A percentile compares a stretch with the other conserved stretches of the same genome.
Conservation (phyloP, 2,888 invertebrate genomes). For the Parelbella ahira region DNA sequence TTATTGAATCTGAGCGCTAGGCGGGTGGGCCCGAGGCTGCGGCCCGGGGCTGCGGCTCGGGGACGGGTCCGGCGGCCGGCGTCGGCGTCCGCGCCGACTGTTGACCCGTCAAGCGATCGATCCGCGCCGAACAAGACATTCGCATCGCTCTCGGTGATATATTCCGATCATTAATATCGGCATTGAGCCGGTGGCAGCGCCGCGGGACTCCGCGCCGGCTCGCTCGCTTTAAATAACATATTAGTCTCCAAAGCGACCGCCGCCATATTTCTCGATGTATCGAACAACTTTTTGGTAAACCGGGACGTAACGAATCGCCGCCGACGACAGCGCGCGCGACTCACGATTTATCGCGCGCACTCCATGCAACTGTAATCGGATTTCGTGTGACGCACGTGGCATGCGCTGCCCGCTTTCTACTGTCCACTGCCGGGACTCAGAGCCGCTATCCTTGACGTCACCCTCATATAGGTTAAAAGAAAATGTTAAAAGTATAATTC, state of each 20-base stretch:
- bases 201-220: slow-evolving; percentile 55
- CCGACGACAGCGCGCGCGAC: slow-evolving; percentile 57
- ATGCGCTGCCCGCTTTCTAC: neutral
- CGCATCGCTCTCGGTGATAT: slow-evolving; percentile 55
- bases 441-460: no score
- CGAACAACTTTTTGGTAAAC: slow-evolving; percentile 62
- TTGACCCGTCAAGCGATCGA: slow-evolving; percentile 37
- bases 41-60: neutral
- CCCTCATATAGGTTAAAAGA: no score
- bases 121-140: slow-evolving; percentile 53
- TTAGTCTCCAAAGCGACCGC: slow-evolving; percentile 71
- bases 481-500: no score
- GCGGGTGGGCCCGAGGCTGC: neutral
- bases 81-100: slow-evolving; percentile 15
- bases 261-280: slow-evolving; percentile 62
- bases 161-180: slow-evolving; percentile 67
- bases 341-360: slow-evolving; percentile 69
- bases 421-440: no score
- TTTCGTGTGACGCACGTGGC: slow-evolving; percentile 38
- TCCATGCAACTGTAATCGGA: slow-evolving; percentile 66
- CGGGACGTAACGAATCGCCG: slow-evolving; percentile 67
- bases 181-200: slow-evolving; percentile 68
- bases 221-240: slow-evolving; percentile 67
- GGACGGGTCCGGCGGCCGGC: neutral
- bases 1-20: neutral